Conservation (phyloP, 2,888 invertebrate species). For the Eristalinus sepulchralis region DNA sequence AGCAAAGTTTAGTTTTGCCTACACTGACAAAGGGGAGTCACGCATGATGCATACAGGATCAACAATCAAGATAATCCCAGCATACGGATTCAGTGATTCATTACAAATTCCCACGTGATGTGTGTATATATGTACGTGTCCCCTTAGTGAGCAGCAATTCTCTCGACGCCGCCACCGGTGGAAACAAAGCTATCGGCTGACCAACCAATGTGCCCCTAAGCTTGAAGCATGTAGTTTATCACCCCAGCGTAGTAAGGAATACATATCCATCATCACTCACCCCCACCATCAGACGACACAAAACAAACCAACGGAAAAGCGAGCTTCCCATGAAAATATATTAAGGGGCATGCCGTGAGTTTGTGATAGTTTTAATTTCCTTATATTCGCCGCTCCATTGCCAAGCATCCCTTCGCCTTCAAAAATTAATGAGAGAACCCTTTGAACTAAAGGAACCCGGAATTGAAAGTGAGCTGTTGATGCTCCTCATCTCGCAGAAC, state of each 20-base stretch:
- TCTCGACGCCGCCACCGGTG: too few species aligned
- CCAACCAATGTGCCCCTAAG: not conserved
- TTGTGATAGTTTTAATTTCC: not conserved
- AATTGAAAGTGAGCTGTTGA: not conserved
- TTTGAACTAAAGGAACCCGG: conserved; percentile 10
- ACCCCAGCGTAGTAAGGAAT: not conserved
- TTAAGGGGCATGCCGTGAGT: not conserved
- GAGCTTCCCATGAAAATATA: not conserved
- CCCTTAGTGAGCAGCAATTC: not conserved
- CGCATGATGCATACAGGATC: not conserved
- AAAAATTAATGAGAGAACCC: conserved; percentile 8
- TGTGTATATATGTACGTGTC: not conserved
- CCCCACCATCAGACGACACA: too few species aligned
- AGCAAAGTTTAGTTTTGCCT: not conserved
- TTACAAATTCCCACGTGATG: not conserved
- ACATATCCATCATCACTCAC: not conserved
- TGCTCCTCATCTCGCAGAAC: conserved; percentile 46
- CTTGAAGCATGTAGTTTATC: not conserved
- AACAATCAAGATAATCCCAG: conserved; percentile 3
- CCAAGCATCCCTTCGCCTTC: not conserved
- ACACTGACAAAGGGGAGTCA: not conserved
- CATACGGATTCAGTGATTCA: not conserved
- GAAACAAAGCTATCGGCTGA: not conserved
- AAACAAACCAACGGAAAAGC: too few species aligned
- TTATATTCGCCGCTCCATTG: not conserved